Percentiles rank a stretch among this genome's conserved stretches.
phyloP scores from a whole-genome alignment of 1,140 invertebrate species.

The Zaprionus tsacasi region DNA sequence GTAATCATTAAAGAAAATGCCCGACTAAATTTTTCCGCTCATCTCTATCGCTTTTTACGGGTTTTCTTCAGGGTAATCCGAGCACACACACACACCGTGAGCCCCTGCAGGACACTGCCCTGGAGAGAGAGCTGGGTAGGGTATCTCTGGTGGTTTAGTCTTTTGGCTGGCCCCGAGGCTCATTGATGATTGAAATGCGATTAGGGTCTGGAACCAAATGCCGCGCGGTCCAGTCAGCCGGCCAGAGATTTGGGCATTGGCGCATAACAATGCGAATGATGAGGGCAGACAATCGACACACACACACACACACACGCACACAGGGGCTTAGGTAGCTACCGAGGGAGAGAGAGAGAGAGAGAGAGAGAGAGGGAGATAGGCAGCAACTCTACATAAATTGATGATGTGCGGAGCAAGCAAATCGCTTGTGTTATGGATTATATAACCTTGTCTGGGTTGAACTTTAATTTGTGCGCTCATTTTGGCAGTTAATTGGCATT shows the following conservation, averaged over 20 bases:
- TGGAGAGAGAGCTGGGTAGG: too few relatives aligned
- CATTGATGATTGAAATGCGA: conserved; percentile 80
- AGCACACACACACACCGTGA: conserved; percentile 1
- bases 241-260: conserved; percentile 73
- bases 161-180: conserved; percentile 59
- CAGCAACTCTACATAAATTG: conserved; percentile 39
- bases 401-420: conserved; percentile 57
- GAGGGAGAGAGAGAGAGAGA: not conserved
- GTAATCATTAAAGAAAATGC: conserved; percentile 61
- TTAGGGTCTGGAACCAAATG: conserved; percentile 58
- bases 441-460: conserved; percentile 42
- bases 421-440: conserved; percentile 66
- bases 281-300: conserved; percentile 69
- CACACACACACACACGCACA: conserved; percentile 6
- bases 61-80: conserved; percentile 46
- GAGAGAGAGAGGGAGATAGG: not conserved
- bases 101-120: conserved; percentile 1
- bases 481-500: conserved; percentile 62
- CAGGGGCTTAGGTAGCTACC: not conserved
- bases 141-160: conserved; percentile 29
- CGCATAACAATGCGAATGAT: conserved; percentile 76
- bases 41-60: conserved; percentile 8
- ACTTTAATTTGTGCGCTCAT: conserved; percentile 56
- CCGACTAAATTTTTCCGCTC: conserved; percentile 35
- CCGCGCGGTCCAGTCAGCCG: conserved; percentile 57